Evolutionary conservation across 1,140 invertebrate genomes (phyloP).

Genomic region (Brachionus paranguensis): DNA sequence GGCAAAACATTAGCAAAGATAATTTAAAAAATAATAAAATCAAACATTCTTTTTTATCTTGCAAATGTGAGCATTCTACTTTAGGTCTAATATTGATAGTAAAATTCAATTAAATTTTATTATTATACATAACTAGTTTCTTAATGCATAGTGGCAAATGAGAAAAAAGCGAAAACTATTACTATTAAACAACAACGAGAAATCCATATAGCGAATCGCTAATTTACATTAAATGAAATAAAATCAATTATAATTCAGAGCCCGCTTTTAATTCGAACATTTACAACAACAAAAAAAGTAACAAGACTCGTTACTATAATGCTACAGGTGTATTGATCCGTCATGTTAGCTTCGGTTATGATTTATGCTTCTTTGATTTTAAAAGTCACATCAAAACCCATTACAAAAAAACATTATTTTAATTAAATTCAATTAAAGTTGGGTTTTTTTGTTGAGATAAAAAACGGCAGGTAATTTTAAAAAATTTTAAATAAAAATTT

Average conservation of each 20-base stretch:
- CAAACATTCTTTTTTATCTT: neutral
- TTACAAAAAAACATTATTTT: neutral
- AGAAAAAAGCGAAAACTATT: neutral
- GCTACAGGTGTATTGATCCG: neutral
- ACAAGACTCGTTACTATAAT: neutral
- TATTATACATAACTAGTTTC: neutral
- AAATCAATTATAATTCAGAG: neutral
- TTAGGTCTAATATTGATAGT: neutral
- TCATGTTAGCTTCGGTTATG: neutral
- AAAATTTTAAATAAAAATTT: too few species aligned
- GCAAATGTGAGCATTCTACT: neutral
- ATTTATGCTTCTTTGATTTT: neutral
- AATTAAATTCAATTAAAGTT: neutral
- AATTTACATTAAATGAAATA: neutral
- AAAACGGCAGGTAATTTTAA: too few species aligned
- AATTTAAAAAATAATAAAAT: neutral
- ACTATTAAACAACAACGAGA: neutral
- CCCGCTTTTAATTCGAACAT: neutral
- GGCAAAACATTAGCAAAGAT: neutral
- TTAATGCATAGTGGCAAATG: neutral
- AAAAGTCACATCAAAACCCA: neutral
- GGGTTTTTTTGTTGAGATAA: neutral
- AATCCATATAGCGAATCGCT: neutral
- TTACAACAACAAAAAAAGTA: neutral
- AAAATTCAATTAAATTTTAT: neutral